A percentile compares a stretch with the other conserved stretches of the same genome.
phyloP scores from a whole-genome alignment of 1,140 invertebrate genomes.

The Anastrepha obliqua region DNA sequence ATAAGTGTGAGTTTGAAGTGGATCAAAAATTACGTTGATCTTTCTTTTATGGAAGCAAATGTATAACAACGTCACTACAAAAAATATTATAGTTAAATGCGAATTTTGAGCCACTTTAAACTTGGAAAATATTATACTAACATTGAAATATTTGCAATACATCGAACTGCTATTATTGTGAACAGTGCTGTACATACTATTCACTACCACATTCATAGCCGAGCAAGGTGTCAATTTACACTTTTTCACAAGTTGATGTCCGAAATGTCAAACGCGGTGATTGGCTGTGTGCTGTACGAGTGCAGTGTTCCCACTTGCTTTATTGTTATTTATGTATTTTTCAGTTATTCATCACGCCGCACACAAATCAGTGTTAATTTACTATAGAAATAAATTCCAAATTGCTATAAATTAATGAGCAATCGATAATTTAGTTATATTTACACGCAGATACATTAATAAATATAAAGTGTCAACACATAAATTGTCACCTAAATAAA shows the following conservation, averaged over 20 bases:
- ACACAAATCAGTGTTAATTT: constrained; percentile 24
- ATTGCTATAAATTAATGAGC: constrained; percentile 1
- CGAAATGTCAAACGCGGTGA: neutral
- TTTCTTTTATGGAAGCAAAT: too few species aligned
- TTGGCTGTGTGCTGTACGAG: neutral
- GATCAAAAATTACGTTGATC: too few species aligned
- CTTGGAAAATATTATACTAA: too few species aligned
- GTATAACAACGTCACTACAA: too few species aligned
- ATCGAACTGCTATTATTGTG: too few species aligned
- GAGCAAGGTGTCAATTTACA: constrained; percentile 13
- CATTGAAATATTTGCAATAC: too few species aligned
- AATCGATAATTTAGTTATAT: neutral
- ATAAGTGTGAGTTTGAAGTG: too few species aligned
- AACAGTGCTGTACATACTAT: too few species aligned
- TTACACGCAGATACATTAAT: neutral
- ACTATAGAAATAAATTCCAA: constrained; percentile 1
- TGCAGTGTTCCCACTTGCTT: neutral
- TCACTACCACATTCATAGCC: neutral
- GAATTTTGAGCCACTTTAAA: too few species aligned
- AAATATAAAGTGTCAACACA: neutral
- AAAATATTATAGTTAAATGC: too few species aligned
- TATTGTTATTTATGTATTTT: neutral
- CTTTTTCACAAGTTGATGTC: neutral
- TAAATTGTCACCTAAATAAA: neutral
- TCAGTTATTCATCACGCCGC: neutral